Evolutionary conservation across 2,888 invertebrate genomes (phyloP).

Genomic region (Asteroscopus sphinx): DNA sequence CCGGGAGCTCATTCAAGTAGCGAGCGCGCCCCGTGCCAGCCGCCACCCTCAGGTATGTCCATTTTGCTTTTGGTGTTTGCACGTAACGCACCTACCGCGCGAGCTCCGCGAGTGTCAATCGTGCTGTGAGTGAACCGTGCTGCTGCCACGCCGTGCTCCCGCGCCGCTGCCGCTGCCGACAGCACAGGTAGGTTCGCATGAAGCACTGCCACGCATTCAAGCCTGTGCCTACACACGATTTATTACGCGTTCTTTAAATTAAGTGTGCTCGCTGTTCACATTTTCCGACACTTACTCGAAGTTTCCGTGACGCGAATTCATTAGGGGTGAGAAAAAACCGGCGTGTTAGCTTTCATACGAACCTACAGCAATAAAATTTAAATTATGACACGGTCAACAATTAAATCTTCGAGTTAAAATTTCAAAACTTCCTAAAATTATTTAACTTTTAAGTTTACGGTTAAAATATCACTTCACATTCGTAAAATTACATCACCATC

Average conservation of each 20-base stretch:
- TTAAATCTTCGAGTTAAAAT: not conserved
- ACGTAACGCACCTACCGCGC: slow-evolving; percentile 80
- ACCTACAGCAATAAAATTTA: slow-evolving; percentile 13
- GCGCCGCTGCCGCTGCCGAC: slow-evolving; percentile 47
- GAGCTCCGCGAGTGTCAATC: slow-evolving; percentile 86
- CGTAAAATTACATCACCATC: slow-evolving; percentile 11
- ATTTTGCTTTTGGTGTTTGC: slow-evolving; percentile 89
- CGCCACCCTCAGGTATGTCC: slow-evolving; percentile 89
- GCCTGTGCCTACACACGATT: slow-evolving; percentile 58
- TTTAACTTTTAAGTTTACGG: too few species aligned
- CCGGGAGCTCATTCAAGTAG: slow-evolving; percentile 87
- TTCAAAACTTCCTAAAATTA: too few species aligned
- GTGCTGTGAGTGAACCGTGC: slow-evolving; percentile 81
- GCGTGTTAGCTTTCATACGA: slow-evolving; percentile 12
- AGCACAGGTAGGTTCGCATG: slow-evolving; percentile 82
- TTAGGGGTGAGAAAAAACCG: slow-evolving; percentile 49
- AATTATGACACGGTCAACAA: slow-evolving; percentile 3
- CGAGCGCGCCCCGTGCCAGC: slow-evolving; percentile 87
- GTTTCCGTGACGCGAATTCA: slow-evolving; percentile 58
- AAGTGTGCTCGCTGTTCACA: slow-evolving; percentile 62
- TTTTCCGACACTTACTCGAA: slow-evolving; percentile 53
- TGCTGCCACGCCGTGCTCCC: slow-evolving; percentile 54
- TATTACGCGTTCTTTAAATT: slow-evolving; percentile 54
- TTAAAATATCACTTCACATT: not conserved
- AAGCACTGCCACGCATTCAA: slow-evolving; percentile 67